Evolutionary conservation across 2,113 vertebrate genomes (phyloP).

Genomic region (Etia nguti): DNA sequence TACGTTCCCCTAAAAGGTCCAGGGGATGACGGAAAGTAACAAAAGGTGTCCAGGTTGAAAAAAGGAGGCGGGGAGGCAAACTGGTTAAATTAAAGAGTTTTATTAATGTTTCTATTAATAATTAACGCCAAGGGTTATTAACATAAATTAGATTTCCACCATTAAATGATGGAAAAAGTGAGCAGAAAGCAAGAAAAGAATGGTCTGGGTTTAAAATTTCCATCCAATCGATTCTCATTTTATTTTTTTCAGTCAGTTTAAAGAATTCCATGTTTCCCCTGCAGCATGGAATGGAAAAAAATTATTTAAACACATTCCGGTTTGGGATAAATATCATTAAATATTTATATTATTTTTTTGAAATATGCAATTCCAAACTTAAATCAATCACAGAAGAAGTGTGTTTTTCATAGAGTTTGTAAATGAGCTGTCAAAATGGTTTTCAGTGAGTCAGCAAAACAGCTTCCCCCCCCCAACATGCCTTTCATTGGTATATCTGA

Average conservation of each 20-base stretch:
- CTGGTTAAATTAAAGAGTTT: background rate
- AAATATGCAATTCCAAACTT: background rate
- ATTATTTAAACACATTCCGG: background rate
- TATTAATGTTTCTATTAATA: background rate
- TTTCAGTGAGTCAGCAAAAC: fast-evolving
- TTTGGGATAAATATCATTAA: background rate
- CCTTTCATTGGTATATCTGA: background rate
- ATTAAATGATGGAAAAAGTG: background rate
- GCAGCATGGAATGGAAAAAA: background rate
- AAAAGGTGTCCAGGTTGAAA: background rate
- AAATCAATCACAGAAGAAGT: background rate
- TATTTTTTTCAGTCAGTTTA: background rate
- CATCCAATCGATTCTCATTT: background rate
- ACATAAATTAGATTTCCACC: background rate
- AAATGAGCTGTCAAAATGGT: background rate
- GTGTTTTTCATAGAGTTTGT: background rate
- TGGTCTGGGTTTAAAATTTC: background rate
- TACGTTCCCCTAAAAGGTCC: background rate
- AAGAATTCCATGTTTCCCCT: background rate
- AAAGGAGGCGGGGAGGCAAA: background rate
- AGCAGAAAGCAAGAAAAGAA: background rate
- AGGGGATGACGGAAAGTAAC: background rate
- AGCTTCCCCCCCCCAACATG: background rate
- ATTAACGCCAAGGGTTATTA: background rate
- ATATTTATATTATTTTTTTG: background rate